Conservation (phyloP, 2,888 invertebrate species). For the Synanthedon vespiformis region DNA sequence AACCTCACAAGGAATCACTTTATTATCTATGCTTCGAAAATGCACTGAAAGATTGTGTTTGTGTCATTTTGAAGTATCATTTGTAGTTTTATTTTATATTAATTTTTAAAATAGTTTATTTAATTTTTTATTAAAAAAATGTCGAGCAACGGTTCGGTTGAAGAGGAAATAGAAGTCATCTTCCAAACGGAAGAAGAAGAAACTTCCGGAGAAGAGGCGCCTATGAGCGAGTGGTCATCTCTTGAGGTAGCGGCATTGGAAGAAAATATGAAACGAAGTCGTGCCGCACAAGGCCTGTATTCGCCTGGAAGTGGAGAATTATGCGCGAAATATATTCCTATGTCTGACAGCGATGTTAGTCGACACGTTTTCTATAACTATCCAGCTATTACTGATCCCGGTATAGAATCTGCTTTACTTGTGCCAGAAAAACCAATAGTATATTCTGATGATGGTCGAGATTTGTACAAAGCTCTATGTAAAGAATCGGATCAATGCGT, state of each 20-base stretch:
- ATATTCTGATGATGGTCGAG: constrained; percentile 24
- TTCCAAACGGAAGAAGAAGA: constrained; percentile 1
- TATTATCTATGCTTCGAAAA: too few relatives aligned
- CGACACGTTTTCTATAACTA: constrained; percentile 24
- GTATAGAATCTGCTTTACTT: constrained; percentile 23
- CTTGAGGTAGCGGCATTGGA: constrained; percentile 11
- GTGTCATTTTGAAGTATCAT: not conserved
- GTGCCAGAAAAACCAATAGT: constrained; percentile 12
- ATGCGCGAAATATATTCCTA: constrained; percentile 20
- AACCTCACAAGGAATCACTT: too few relatives aligned
- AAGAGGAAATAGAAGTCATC: not conserved
- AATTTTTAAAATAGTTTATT: not conserved
- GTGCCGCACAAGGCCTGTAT: constrained; percentile 16
- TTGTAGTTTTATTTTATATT: not conserved
- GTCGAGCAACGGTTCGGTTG: not conserved
- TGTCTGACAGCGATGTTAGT: constrained; percentile 23
- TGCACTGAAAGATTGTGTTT: not conserved
- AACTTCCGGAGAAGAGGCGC: constrained; percentile 18
- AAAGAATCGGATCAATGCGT: constrained; percentile 22
- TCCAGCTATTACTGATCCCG: constrained; percentile 28
- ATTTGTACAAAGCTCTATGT: constrained; percentile 25
- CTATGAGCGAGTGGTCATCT: constrained; percentile 28
- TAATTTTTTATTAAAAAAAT: not conserved
- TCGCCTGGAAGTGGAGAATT: constrained; percentile 24
- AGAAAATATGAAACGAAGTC: constrained; percentile 16